phyloP scores from a whole-genome alignment of 2,797 vertebrate species.

The Staurois parvus region DNA sequence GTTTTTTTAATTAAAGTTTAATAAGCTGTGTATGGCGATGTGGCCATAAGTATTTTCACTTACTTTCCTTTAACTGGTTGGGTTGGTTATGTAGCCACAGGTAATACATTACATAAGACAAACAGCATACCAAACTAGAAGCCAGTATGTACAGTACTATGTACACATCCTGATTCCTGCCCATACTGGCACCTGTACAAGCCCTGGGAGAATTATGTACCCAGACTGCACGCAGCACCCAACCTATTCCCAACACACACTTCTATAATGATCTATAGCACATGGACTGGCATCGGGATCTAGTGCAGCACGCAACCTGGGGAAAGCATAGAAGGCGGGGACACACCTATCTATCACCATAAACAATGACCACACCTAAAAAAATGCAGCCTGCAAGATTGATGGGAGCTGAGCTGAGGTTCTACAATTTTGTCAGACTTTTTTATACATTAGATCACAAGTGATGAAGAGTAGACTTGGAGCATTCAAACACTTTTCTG shows the following conservation, averaged over 20 bases:
- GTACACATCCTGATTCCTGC: slow-evolving; percentile 42
- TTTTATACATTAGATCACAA: no score
- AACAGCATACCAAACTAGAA: not conserved
- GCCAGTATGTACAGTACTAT: slow-evolving; percentile 17
- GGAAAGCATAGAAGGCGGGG: not conserved
- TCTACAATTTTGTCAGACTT: no score
- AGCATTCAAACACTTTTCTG: no score
- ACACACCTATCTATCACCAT: not conserved
- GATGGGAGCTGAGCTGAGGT: no score
- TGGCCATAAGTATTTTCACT: no score
- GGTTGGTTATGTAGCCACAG: not conserved
- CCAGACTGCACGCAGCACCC: not conserved
- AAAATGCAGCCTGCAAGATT: not conserved
- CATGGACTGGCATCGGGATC: not conserved
- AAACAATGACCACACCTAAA: not conserved
- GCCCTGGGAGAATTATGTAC: not conserved
- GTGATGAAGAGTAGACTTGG: no score
- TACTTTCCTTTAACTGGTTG: not conserved
- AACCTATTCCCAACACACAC: not conserved
- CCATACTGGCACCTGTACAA: slow-evolving; percentile 17
- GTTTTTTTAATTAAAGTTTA: no score
- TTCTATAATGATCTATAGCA: not conserved
- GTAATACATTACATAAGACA: slow-evolving; percentile 35
- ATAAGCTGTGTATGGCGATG: no score
- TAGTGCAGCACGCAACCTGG: not conserved